Conservation (phyloP, 2,797 vertebrate species). For the Mus spretus region DNA sequence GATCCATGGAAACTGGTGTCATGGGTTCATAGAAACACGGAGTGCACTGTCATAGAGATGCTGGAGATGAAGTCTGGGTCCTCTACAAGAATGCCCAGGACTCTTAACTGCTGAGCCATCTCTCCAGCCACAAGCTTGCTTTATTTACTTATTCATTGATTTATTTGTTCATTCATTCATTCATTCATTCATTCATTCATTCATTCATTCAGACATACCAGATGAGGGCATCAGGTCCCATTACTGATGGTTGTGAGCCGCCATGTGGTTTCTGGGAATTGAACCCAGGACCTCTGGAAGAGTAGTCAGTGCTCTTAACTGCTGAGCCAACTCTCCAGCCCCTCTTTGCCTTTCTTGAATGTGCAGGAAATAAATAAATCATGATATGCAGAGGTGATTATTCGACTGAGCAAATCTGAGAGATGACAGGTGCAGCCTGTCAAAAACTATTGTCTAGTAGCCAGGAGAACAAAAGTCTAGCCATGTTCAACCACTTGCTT, state of each 20-base stretch:
- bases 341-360: not conserved
- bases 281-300: not conserved
- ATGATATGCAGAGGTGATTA: not conserved
- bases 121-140: not conserved
- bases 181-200: not conserved
- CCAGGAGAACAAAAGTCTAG: not conserved
- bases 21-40: not conserved
- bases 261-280: not conserved
- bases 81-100: not conserved
- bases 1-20: not conserved
- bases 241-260: not conserved
- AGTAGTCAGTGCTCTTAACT: not conserved
- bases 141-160: not conserved
- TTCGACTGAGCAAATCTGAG: not conserved
- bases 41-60: too few species aligned
- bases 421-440: not conserved
- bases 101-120: not conserved
- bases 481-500: not conserved
- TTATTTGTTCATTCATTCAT: not conserved
- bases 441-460: not conserved
- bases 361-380: not conserved
- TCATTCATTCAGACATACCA: not conserved
- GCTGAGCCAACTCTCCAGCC: not conserved
- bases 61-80: not conserved
- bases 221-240: not conserved